Conservation (phyloP, 2,888 invertebrate species). For the Lycophotia porphyrea region DNA sequence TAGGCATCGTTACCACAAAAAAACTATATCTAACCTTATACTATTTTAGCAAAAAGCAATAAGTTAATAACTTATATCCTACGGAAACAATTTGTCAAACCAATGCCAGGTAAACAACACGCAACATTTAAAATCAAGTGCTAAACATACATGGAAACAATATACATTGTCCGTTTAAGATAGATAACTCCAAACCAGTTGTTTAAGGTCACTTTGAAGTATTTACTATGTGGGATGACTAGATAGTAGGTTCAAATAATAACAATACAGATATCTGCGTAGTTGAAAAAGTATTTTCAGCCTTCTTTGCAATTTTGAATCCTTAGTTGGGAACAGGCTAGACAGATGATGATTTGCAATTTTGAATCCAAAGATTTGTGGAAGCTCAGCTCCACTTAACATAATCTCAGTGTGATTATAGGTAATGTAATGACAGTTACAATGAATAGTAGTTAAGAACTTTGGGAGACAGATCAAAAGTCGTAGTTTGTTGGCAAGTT, state of each 20-base stretch:
- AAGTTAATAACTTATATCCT: constrained; percentile 24
- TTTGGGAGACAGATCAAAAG: background rate
- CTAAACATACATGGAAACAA: constrained; percentile 40
- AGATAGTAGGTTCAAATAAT: background rate
- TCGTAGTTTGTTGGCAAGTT: background rate
- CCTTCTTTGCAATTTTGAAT: background rate
- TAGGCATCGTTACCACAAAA: background rate
- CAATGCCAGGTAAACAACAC: constrained; percentile 30
- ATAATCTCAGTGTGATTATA: background rate
- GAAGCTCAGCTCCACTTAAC: background rate
- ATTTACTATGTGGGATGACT: constrained; percentile 40
- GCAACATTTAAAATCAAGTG: constrained; percentile 14
- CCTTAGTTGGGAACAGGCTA: no score
- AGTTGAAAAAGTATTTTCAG: background rate
- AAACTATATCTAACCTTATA: constrained; percentile 2
- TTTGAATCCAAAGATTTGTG: background rate
- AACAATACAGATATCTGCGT: background rate
- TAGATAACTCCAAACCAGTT: constrained; percentile 44
- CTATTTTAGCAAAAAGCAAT: constrained; percentile 11
- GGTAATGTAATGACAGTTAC: background rate
- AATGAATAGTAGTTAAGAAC: background rate
- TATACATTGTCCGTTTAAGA: constrained; percentile 39
- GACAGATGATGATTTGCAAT: no score
- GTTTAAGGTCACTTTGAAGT: constrained; percentile 48
- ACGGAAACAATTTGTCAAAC: constrained; percentile 32